phyloP scores from a whole-genome alignment of 2,797 vertebrate genomes.

The Paratrypauchen microcephalus region DNA sequence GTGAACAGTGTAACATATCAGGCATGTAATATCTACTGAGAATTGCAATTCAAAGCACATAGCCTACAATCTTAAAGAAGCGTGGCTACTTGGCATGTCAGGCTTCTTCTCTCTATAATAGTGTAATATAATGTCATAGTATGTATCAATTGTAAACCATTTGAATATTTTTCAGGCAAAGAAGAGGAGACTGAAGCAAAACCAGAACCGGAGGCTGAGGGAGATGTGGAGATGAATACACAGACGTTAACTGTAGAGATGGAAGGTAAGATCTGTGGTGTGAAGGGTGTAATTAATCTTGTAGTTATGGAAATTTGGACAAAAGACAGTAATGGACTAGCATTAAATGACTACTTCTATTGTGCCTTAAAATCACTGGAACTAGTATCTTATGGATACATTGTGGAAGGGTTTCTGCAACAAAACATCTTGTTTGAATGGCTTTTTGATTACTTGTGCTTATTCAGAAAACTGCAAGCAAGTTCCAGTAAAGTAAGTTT shows the following conservation, averaged over 20 bases:
- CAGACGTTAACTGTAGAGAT: conserved; percentile 44
- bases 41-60: conserved; percentile 10
- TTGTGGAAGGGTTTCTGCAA: too few species aligned
- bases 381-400: too few species aligned
- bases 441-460: too few species aligned
- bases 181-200: conserved; percentile 41
- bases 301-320: neutral
- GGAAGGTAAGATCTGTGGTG: conserved; percentile 54
- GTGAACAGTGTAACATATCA: conserved; percentile 14
- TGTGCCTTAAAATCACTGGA: too few species aligned
- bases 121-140: conserved; percentile 4
- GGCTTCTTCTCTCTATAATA: conserved; percentile 12
- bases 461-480: too few species aligned
- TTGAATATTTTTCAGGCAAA: conserved; percentile 32
- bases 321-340: neutral
- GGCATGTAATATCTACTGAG: conserved; percentile 10
- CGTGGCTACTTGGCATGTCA: conserved; percentile 7
- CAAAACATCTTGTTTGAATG: too few species aligned
- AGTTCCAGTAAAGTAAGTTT: too few species aligned
- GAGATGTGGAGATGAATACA: conserved; percentile 33
- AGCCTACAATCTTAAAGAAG: conserved; percentile 1
- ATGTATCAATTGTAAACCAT: conserved; percentile 17
- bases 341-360: neutral
- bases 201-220: conserved; percentile 23
- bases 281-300: neutral